Evolutionary conservation across 2,797 vertebrate genomes (phyloP).

Genomic region (Cephalopachus bancanus): DNA sequence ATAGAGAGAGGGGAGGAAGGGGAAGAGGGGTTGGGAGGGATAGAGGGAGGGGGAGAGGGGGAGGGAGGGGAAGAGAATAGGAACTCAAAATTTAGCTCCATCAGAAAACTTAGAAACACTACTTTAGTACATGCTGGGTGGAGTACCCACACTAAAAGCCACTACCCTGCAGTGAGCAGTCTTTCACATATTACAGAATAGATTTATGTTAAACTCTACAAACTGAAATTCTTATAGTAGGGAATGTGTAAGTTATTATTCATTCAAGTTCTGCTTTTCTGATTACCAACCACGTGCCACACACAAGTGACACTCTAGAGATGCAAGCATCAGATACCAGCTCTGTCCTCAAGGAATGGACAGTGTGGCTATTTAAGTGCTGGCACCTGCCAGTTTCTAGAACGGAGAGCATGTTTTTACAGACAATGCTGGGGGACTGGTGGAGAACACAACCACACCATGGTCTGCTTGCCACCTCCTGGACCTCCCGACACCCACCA

Average conservation of each 20-base stretch:
- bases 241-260: not conserved
- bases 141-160: not conserved
- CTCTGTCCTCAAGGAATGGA: not conserved
- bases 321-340: accelerated
- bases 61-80: not conserved
- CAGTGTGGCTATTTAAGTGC: not conserved
- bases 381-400: not conserved
- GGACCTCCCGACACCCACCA: not conserved
- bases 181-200: not conserved
- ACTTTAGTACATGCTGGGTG: not conserved
- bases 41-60: not conserved
- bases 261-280: not conserved
- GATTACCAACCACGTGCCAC: not conserved
- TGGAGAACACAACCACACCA: not conserved
- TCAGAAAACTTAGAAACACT: not conserved
- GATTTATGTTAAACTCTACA: not conserved
- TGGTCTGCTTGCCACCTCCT: not conserved
- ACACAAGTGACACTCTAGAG: not conserved
- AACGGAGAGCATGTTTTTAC: not conserved
- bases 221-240: accelerated
- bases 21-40: too few relatives aligned
- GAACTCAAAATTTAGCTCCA: not conserved
- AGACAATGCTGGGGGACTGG: not conserved
- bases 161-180: not conserved
- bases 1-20: too few relatives aligned